Conservation (phyloP, 64 coral and sea anemone genomes). For the Actinia equina region DNA sequence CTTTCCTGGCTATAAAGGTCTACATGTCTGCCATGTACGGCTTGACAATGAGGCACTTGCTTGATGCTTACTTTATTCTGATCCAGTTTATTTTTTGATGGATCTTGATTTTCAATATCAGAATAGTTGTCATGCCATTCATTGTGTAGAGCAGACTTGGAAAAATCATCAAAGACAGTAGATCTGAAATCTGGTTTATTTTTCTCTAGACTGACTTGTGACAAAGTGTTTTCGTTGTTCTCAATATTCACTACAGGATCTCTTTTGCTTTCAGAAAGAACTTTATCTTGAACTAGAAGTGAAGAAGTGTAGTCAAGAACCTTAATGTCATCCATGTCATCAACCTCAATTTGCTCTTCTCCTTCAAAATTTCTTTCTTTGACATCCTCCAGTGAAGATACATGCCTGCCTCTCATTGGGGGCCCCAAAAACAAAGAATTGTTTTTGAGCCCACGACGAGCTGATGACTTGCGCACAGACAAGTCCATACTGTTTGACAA, state of each 20-base stretch:
- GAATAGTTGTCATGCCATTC: not conserved
- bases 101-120: not conserved
- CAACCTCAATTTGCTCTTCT: slow-evolving; percentile 25
- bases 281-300: not conserved
- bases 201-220: not conserved
- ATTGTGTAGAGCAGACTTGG: not conserved
- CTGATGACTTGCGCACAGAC: slow-evolving; percentile 51
- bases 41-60: not conserved
- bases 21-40: not conserved
- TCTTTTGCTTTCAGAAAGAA: not conserved
- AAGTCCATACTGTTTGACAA: slow-evolving; percentile 67
- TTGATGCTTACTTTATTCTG: not conserved
- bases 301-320: not conserved
- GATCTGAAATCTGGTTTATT: not conserved
- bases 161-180: not conserved
- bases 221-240: not conserved
- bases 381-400: slow-evolving; percentile 33
- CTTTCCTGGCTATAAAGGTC: not conserved
- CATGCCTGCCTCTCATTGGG: slow-evolving; percentile 43
- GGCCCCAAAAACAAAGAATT: slow-evolving; percentile 30
- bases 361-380: not conserved
- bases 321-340: slow-evolving; percentile 5
- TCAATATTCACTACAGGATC: not conserved
- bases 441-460: slow-evolving; percentile 30
- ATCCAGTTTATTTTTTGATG: not conserved